Percentiles rank a stretch among this genome's conserved stretches.
These are phyloP conservation scores for Phthorimaea operculella DNA, from an alignment of 1,140 invertebrate species.

Conservation along the genomic window DNA sequence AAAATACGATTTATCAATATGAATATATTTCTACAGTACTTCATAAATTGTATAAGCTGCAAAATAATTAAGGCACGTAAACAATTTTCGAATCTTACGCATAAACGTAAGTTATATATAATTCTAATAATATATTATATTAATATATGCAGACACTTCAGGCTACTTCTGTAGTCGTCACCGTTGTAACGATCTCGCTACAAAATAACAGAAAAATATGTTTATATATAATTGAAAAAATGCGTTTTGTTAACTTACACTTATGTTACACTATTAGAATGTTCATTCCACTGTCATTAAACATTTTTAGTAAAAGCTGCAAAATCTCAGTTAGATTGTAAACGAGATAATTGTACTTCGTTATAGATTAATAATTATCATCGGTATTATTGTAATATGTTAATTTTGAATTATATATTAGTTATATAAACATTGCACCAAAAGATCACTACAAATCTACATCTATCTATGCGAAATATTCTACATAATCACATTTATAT, in stretches of 20 bases:
- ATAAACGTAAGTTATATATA: conserved; percentile 8
- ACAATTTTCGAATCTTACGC: conserved; percentile 6
- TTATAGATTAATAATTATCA: conserved; percentile 10
- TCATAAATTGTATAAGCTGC: conserved; percentile 10
- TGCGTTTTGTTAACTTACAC: conserved; percentile 9
- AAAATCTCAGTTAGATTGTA: neutral
- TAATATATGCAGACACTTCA: conserved; percentile 7
- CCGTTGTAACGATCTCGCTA: conserved; percentile 26
- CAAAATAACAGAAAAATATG: conserved; percentile 25
- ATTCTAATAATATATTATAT: conserved; percentile 1
- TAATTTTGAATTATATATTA: conserved; percentile 9
- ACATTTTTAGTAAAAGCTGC: neutral
- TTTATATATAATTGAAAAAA: conserved; percentile 13
- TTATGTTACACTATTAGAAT: neutral
- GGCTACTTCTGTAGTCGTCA: conserved; percentile 20
- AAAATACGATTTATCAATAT: conserved; percentile 15
- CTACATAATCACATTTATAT: conserved; percentile 10
- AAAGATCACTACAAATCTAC: conserved; percentile 12
- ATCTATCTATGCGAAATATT: conserved; percentile 1
- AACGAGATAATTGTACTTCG: neutral
- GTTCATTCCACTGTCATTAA: neutral
- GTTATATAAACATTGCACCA: conserved; percentile 14
- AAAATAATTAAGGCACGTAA: conserved; percentile 20
- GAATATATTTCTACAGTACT: conserved; percentile 9
- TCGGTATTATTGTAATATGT: conserved; percentile 1